Percentiles rank a stretch among this genome's conserved stretches.
phyloP scores from a whole-genome alignment of 2,888 invertebrate genomes.

The Scotopteryx bipunctaria region DNA sequence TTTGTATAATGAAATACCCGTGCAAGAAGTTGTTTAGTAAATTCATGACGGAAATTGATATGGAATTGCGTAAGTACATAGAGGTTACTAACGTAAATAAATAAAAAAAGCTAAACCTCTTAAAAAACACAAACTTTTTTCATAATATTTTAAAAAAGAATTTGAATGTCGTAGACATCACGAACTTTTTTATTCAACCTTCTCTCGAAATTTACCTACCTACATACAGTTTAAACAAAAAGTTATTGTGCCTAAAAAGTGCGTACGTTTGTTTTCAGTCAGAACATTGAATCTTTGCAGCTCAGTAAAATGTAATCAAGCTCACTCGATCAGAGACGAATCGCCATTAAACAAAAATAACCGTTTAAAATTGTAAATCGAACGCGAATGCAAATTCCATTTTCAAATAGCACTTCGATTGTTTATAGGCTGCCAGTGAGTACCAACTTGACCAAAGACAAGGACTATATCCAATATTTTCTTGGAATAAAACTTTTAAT shows the following conservation, averaged over 20 bases:
- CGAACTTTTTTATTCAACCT: no score
- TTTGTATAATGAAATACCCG: conserved; percentile 69
- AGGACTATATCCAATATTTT: no score
- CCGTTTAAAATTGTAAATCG: conserved; percentile 46
- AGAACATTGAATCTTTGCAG: neutral
- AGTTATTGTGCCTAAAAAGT: no score
- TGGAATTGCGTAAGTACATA: conserved; percentile 62
- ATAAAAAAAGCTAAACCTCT: no score
- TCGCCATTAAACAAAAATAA: conserved; percentile 49
- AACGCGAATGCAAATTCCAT: conserved; percentile 44
- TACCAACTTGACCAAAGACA: neutral
- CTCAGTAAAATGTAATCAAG: neutral
- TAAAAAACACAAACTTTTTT: no score
- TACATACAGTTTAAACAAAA: no score
- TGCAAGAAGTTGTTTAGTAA: conserved; percentile 58
- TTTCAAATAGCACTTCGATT: conserved; percentile 36
- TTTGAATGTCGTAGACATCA: no score
- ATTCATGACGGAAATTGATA: conserved; percentile 53
- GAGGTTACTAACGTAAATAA: no score
- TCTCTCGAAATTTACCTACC: no score
- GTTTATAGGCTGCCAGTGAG: conserved; percentile 36
- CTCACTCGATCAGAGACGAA: neutral
- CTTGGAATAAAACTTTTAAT: neutral
- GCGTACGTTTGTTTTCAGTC: no score
- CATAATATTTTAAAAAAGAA: no score